Evolutionary conservation across 1,140 invertebrate genomes (phyloP), one percentile per base, ranked within the genome.

Genomic region (silkworm (Bombyx mori)): DNA sequence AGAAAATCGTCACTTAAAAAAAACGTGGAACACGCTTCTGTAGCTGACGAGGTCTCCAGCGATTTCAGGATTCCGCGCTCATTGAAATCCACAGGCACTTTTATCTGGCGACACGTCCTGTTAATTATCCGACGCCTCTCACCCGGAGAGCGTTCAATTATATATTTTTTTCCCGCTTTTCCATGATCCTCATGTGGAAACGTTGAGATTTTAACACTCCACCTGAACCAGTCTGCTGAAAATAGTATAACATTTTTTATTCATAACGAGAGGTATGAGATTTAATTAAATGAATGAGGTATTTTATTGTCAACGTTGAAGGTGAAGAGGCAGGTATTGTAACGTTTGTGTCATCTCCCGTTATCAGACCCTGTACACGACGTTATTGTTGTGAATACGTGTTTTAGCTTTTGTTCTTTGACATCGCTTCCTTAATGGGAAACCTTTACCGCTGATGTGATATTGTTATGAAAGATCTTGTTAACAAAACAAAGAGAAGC

Each of bases 191-290:
- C 76, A 72, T 76, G 75, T 79, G 74, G 68, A 77, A 80, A 77
- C 75, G 81, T 77, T 77, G 81, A 84, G 81, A 82, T 86, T 86
- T 82, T 84, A 82, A 77, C 81, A 84, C 79, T 84, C 75, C 79
- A 86, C 77, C 74, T 82, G 79, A 71, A 77, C 79, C 76, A 73
- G 71, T 75, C 70, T 75, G 68, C 60, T 75, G 73, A 69, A 81
- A 84, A 82, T 80, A 80, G 73, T 78, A 65, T 66, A 68, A 78
- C 61, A 69, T 73, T 75, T 75, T 75, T 76, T 72, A 71, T 71
- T 76, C 67, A 68, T 58, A 55, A 60, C 61, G 60, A 71, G 62
- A 74, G 69, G 71, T 18, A 18, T 66, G 69, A 75, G 63, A 65
- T 81, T 82, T 84, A 83, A 83, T 86, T 84, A 82, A 84, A 82